Base-by-base conservation (phyloP, 1,140 invertebrate genomes). In the Oryctes rhinoceros region DNA sequence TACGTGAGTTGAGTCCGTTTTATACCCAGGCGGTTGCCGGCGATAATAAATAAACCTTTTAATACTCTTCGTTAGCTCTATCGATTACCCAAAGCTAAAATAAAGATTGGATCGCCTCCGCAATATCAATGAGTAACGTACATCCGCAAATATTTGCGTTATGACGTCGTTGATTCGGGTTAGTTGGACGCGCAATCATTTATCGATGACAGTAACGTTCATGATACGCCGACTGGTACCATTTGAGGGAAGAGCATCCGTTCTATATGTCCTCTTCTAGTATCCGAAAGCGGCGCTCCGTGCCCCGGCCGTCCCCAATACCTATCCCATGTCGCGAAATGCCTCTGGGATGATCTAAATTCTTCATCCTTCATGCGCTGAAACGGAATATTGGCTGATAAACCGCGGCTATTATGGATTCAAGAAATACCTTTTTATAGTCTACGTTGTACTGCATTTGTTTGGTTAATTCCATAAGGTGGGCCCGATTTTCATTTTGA, bases 231-330 rank as follows among this genome's bases (percentile, higher is more conserved):
- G 18, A 49, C 47, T 47, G 75, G 75, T 76, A 78, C 49, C 77
- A 78, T 53, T 48, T 78, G 77, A 2, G 77, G 77, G 39, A 78
- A 87, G n/a, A 87, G 82, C 76, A 87, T 67, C 75, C 82, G 79
- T 30, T 86, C 84, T 53, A 87, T 81, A 65, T 82, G 78, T 47
- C 78, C 82, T 82, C 86, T 87, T 76, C 84, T 83, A 83, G 85
- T 85, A 81, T 86, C 83, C 85, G 89, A 80, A 65, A 84, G 80
- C 2, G 92, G 92, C 0, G 92, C 92, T 1, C 92, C 92, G 84
- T 93, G 91, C 7, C 92, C 92, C 6, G 92, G 92, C 39, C 91
- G 88, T 15, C 93, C 92, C 92, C 92, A 93, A 79, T 93, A 88
- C 7, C 88, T 90, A 80, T 89, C 89, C 92, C 92, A 93, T 3